Conservation (phyloP, 2,797 vertebrate species). For the Rhyacichthys aspro region DNA sequence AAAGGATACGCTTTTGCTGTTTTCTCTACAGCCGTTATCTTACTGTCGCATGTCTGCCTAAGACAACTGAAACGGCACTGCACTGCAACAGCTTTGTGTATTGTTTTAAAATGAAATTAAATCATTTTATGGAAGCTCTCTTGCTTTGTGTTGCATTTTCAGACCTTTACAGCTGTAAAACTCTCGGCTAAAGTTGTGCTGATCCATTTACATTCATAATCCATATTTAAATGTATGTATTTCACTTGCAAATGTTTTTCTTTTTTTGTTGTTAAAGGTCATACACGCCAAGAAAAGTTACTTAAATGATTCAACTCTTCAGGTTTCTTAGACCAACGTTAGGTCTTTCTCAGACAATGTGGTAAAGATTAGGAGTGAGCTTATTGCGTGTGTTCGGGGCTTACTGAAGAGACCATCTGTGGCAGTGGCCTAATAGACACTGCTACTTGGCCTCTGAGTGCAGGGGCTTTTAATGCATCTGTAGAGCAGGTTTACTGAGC, state of each 20-base stretch:
- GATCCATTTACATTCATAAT: not conserved
- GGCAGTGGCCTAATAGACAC: conserved; percentile 75
- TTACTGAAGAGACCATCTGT: conserved; percentile 81
- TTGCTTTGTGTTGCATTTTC: not conserved
- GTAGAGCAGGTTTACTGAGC: conserved; percentile 78
- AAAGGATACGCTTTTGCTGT: conserved; percentile 43
- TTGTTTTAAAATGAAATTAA: too few species aligned
- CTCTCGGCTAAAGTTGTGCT: not conserved
- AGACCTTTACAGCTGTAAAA: not conserved
- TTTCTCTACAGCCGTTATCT: conserved; percentile 43
- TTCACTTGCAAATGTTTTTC: not conserved
- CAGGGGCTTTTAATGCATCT: conserved; percentile 79
- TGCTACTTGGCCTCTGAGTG: conserved; percentile 75
- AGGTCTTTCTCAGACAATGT: conserved; percentile 62
- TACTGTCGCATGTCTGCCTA: conserved; percentile 25
- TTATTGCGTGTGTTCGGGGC: conserved; percentile 67
- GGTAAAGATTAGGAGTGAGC: conserved; percentile 70
- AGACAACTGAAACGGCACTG: conserved; percentile 7
- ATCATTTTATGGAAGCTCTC: too few species aligned
- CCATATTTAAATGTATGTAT: not conserved
- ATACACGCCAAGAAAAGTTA: not conserved
- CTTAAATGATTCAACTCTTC: conserved; percentile 1
- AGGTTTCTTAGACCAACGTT: conserved; percentile 48
- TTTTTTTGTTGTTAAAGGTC: not conserved
- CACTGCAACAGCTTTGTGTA: not conserved